These are phyloP conservation scores for Xenopus laevis DNA, from an alignment of 2,113 vertebrate genomes.

Conservation along the genomic window DNA sequence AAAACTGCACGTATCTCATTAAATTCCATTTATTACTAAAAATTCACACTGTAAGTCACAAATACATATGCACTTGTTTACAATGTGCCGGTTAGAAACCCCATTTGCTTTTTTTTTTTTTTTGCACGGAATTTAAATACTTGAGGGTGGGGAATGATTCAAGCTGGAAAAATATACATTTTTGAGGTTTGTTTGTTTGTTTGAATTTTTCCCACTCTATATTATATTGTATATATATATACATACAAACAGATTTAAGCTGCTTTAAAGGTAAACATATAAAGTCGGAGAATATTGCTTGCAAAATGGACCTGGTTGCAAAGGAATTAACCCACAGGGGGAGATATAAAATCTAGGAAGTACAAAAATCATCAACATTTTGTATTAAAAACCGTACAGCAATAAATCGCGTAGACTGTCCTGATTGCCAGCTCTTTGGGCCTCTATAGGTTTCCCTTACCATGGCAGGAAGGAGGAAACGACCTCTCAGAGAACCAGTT, in stretches of 20 bases:
- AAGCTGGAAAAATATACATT: conserved; percentile 13
- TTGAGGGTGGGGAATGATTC: not conserved
- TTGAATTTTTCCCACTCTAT: not conserved
- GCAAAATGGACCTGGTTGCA: conserved; percentile 64
- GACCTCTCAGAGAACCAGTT: too few species aligned
- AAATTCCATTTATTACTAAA: conserved; percentile 50
- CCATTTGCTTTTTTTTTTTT: too few species aligned
- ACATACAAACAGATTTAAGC: conserved; percentile 70
- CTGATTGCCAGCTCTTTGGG: not conserved
- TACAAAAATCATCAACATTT: conserved; percentile 21
- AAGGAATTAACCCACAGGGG: conserved; percentile 50
- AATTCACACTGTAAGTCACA: conserved; percentile 58
- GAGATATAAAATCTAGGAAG: conserved; percentile 46
- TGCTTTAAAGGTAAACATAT: conserved; percentile 73
- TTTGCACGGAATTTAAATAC: too few species aligned
- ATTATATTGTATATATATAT: conserved; percentile 28
- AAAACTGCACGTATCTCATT: not conserved
- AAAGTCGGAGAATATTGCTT: conserved; percentile 77
- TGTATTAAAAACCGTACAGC: conserved; percentile 42
- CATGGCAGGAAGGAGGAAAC: not conserved
- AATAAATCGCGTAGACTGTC: conserved; percentile 1
- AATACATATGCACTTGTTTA: conserved; percentile 52
- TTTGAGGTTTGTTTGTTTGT: not conserved
- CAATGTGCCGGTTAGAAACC: conserved; percentile 47
- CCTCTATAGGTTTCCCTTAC: not conserved